phyloP scores from a whole-genome alignment of 2,797 vertebrate genomes.

The Paguma larvata region DNA sequence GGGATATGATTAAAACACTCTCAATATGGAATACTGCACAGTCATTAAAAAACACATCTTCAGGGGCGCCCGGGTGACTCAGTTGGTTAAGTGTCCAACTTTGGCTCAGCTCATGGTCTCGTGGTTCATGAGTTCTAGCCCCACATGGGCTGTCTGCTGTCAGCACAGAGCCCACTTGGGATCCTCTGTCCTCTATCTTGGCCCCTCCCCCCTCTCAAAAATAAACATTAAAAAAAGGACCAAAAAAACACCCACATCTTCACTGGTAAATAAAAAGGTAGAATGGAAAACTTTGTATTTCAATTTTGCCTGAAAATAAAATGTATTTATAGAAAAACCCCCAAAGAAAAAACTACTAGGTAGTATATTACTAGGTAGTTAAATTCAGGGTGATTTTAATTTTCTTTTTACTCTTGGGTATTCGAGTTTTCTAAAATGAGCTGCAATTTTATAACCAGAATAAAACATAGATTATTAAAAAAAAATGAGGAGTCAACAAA shows the following conservation, averaged over 20 bases:
- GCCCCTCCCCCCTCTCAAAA: too few relatives aligned
- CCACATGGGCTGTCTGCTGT: too few relatives aligned
- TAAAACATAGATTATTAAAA: not conserved
- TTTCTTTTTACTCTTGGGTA: not conserved
- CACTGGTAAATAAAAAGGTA: not conserved
- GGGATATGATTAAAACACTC: not conserved
- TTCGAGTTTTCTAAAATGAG: not conserved
- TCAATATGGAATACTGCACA: not conserved
- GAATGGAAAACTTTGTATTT: not conserved
- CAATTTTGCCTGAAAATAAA: constrained; percentile 17
- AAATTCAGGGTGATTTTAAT: not conserved
- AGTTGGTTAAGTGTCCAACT: too few relatives aligned
- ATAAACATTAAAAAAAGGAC: too few relatives aligned
- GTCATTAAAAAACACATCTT: not conserved
- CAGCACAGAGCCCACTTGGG: too few relatives aligned
- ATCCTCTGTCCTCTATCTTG: too few relatives aligned
- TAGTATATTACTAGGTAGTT: not conserved
- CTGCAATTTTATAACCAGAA: not conserved
- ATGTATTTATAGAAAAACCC: not conserved
- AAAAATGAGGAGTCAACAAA: not conserved
- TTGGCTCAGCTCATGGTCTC: too few relatives aligned
- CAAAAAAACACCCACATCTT: not conserved
- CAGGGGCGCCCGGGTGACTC: too few relatives aligned
- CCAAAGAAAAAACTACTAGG: not conserved
- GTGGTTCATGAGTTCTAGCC: too few relatives aligned